Base-by-base conservation (phyloP, 2,888 invertebrate species). In the Mactromeris polynyma region DNA sequence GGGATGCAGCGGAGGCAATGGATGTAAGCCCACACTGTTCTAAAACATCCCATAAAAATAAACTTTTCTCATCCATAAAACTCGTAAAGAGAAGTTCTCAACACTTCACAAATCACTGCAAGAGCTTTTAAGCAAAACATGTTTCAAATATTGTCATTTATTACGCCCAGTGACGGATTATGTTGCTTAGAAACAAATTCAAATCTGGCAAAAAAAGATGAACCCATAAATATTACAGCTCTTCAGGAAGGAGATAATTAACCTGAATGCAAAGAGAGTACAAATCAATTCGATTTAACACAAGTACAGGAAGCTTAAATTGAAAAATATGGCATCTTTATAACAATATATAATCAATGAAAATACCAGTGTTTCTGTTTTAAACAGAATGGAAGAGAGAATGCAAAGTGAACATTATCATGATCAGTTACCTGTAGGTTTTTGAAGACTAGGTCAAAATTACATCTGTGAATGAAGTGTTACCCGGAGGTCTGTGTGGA, bases 101-200 rank as follows among this genome's bases (percentile, higher is more conserved):
- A 64, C 58, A 64, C 26, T 64, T 64, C 58, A 64, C 58, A 64
- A 64, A 64, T 64, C 58, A 64, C 26, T 64, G 58, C 58, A 64
- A 26, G 26, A 54, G 54, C n/a, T 64, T n/a, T 64, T 26, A 64
- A 64, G 58, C 58, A 64, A 64, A 64, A 64, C 58, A 26, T 26
- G 26, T 64, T 26, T 26, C 26, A 64, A 64, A 64, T 64, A 64
- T 7, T 64, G 58, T 64, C 58, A 64, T 64, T 64, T 64, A 64
- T 64, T 26, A 64, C 26, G 58, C 26, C 9, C 2, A 64, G 4
- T 26, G 58, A 64, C 3, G n/a, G 58, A 64, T 64, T n/a, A 26
- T 26, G 58, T 64, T 64, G 58, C 58, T n/a, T 64, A 64, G 58
- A 4, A 64, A 64, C 58, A 64, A 64, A 2, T 26, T 64, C 26